Conservation (phyloP, 2,797 vertebrate species). For the Lacerta agilis region DNA sequence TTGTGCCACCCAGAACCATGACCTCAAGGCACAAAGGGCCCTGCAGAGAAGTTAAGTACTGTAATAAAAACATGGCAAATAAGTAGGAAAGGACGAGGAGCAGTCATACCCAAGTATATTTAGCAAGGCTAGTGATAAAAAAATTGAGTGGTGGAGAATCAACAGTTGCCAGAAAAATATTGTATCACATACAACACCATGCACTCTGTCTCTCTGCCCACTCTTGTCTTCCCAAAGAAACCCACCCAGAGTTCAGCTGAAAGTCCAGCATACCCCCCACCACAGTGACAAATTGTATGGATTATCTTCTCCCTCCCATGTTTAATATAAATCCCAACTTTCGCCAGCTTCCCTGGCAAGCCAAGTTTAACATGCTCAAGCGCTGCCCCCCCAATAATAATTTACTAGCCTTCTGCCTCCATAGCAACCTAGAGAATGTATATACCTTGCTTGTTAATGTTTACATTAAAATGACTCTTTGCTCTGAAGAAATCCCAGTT, state of each 20-base stretch:
- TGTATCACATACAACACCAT: too few species aligned
- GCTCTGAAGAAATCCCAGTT: constrained; percentile 45
- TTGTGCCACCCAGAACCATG: neutral
- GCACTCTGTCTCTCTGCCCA: neutral
- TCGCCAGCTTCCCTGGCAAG: neutral
- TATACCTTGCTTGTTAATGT: constrained; percentile 31
- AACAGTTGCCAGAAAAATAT: neutral
- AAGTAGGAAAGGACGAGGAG: neutral
- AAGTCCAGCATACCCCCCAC: neutral
- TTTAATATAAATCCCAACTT: constrained; percentile 37
- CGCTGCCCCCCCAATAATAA: constrained; percentile 14
- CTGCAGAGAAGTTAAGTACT: too few species aligned
- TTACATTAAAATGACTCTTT: constrained; percentile 61
- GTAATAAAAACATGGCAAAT: neutral
- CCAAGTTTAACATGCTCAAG: constrained; percentile 10
- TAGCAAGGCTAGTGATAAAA: neutral
- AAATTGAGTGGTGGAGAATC: neutral
- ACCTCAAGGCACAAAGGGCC: neutral
- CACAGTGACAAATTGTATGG: neutral
- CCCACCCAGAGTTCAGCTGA: neutral
- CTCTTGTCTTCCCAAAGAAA: neutral
- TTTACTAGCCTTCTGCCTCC: constrained; percentile 22
- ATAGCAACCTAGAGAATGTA: constrained; percentile 31
- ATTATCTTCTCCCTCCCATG: neutral
- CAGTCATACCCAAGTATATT: neutral